Percentiles rank a stretch among this genome's conserved stretches.
phyloP scores from a whole-genome alignment of 2,113 vertebrate species.

The Sebastes fasciatus region DNA sequence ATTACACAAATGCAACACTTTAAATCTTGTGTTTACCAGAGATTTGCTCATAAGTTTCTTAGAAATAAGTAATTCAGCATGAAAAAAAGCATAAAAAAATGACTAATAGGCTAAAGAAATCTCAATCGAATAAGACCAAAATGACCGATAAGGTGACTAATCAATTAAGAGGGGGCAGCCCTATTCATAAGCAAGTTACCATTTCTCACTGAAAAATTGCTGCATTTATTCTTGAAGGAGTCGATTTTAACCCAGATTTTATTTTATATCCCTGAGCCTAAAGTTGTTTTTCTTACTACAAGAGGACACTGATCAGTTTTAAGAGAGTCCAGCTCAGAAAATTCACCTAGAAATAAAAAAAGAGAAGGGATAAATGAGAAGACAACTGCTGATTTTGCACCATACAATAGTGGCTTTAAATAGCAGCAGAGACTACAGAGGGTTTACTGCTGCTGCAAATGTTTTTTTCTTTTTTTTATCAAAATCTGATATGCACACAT shows the following conservation, averaged over 20 bases:
- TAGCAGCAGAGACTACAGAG: conserved; percentile 1
- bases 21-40: no score
- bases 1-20: no score
- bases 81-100: no score
- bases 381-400: conserved; percentile 28
- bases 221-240: neutral
- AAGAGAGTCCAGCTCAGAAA: neutral
- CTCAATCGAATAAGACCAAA: no score
- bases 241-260: neutral
- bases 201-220: neutral
- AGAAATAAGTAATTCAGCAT: no score
- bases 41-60: no score
- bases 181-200: neutral
- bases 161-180: no score
- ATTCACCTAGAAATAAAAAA: neutral
- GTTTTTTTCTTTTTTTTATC: neutral
- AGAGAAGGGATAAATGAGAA: neutral
- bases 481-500: neutral
- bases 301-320: no score
- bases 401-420: conserved; percentile 7
- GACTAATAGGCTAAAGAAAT: no score
- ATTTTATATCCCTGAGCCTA: neutral
- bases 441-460: conserved; percentile 18
- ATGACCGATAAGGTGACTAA: no score
- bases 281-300: neutral